These are phyloP conservation scores for Brenthis ino DNA, from an alignment of 2,888 invertebrate genomes.

Conservation along the genomic window DNA sequence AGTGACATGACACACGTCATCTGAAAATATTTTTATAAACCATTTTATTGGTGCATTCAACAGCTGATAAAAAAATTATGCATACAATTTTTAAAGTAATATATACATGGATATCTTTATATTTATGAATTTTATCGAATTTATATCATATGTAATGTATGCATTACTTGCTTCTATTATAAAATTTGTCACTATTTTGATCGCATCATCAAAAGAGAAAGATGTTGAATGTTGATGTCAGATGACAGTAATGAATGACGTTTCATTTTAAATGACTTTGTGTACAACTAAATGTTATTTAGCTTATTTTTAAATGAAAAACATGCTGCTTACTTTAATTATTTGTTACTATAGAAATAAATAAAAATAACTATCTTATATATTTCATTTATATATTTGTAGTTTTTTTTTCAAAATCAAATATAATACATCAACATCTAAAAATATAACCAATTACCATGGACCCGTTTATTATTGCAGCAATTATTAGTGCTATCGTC, in stretches of 20 bases:
- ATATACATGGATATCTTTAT: background rate
- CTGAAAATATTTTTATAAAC: constrained; percentile 41
- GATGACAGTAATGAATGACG: constrained; percentile 11
- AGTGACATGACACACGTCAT: constrained; percentile 75
- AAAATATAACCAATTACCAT: constrained; percentile 46
- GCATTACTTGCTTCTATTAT: too few relatives aligned
- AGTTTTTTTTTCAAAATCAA: constrained; percentile 3
- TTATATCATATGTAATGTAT: too few relatives aligned
- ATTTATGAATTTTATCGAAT: background rate
- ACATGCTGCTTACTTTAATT: background rate
- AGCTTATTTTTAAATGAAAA: constrained; percentile 1
- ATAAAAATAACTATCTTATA: background rate
- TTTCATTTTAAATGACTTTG: constrained; percentile 20
- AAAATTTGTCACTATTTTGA: background rate
- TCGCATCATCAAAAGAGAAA: constrained; percentile 6
- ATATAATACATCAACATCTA: constrained; percentile 2
- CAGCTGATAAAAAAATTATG: background rate
- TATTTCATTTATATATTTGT: background rate
- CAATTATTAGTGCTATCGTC: constrained; percentile 68
- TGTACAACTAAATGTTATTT: constrained; percentile 15
- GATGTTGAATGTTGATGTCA: constrained; percentile 7
- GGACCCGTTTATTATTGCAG: constrained; percentile 75
- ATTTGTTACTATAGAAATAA: background rate
- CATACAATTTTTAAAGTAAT: background rate
- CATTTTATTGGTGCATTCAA: constrained; percentile 3